phyloP scores from a whole-genome alignment of 1,140 invertebrate species.

The Tribolium madens region DNA sequence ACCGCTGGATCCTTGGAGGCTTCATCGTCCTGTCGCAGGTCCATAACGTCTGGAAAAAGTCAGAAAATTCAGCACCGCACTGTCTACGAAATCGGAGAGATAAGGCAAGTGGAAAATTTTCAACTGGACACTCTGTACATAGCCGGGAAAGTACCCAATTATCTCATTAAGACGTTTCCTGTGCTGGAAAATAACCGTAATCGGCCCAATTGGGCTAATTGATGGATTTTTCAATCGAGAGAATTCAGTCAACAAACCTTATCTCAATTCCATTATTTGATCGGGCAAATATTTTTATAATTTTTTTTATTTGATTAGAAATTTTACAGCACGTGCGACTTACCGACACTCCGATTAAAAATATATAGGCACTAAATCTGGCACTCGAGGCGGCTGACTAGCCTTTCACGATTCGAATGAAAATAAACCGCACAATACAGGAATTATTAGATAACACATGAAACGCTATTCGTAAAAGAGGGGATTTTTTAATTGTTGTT shows the following conservation, averaged over 20 bases:
- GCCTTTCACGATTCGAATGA: conserved; percentile 28
- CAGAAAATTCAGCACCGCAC: background rate
- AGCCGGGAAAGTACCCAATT: background rate
- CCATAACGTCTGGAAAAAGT: conserved; percentile 43
- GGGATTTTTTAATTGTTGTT: conserved; percentile 11
- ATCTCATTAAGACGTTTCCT: conserved; percentile 18
- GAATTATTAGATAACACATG: conserved; percentile 31
- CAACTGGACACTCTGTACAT: background rate
- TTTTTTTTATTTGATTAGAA: background rate
- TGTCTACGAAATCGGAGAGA: background rate
- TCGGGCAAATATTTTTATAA: background rate
- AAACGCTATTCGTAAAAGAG: background rate
- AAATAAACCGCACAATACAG: conserved; percentile 28
- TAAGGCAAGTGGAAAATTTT: background rate
- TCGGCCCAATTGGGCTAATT: conserved; percentile 3
- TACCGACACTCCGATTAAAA: conserved; percentile 9
- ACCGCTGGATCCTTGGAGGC: conserved; percentile 87
- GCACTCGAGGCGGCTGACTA: conserved; percentile 30
- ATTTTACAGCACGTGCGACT: background rate
- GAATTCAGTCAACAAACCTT: conserved; percentile 17
- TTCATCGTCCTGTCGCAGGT: conserved; percentile 72
- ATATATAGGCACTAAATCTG: conserved; percentile 24
- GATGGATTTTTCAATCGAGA: background rate
- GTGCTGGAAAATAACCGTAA: background rate
- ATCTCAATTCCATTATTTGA: background rate